Evolutionary conservation across 2,113 vertebrate genomes (phyloP).

Genomic region (Otolemur garnettii): DNA sequence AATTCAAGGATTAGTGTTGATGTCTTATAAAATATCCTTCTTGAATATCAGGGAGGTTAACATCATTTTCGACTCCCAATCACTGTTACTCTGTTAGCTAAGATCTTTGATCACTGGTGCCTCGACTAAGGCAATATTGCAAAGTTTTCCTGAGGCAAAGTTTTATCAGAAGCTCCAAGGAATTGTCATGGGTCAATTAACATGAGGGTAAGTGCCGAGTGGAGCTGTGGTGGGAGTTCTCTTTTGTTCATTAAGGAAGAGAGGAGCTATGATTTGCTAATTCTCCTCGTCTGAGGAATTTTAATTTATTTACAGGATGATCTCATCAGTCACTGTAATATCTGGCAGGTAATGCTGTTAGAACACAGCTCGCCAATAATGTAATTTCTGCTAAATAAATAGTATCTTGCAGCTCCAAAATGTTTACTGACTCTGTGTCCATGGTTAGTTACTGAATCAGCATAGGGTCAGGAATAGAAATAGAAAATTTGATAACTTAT

Average conservation of each 20-base stretch:
- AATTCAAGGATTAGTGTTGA: background rate
- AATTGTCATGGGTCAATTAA: slow-evolving; percentile 53
- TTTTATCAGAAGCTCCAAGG: slow-evolving; percentile 37
- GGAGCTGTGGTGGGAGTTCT: background rate
- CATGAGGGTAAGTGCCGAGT: background rate
- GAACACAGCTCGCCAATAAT: slow-evolving; percentile 42
- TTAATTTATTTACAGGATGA: slow-evolving; percentile 61
- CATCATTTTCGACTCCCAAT: slow-evolving; percentile 1
- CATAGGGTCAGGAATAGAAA: slow-evolving; percentile 41
- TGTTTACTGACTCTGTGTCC: slow-evolving; percentile 10
- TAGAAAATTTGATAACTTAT: slow-evolving; percentile 62
- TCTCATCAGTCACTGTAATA: slow-evolving; percentile 63
- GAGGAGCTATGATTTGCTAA: slow-evolving; percentile 24
- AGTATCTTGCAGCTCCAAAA: slow-evolving; percentile 55
- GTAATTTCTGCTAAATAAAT: slow-evolving; percentile 65
- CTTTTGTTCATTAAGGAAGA: background rate
- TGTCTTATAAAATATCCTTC: background rate
- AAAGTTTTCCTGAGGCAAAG: slow-evolving; percentile 43
- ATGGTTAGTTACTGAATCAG: slow-evolving; percentile 52
- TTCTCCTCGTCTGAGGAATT: slow-evolving; percentile 39
- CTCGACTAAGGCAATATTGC: background rate
- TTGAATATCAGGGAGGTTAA: background rate
- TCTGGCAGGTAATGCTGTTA: slow-evolving; percentile 63
- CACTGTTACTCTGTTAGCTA: slow-evolving; percentile 9
- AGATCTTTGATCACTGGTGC: slow-evolving; percentile 45